Conservation (phyloP, 2,888 invertebrate genomes). For the Odontomyia ornata region DNA sequence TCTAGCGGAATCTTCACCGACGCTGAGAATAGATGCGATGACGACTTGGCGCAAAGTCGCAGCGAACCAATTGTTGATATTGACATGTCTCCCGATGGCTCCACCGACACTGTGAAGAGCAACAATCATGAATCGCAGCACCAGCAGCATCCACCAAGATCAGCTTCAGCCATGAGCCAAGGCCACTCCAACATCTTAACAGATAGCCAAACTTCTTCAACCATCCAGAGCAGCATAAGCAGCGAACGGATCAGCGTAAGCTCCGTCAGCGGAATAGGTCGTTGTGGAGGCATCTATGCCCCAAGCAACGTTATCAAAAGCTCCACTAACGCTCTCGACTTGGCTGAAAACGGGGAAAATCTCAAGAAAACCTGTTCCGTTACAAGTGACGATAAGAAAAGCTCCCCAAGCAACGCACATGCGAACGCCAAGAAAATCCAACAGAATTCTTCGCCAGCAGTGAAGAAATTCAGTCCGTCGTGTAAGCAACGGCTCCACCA, state of each 20-base stretch:
- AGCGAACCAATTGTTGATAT: constrained; percentile 54
- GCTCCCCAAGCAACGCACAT: background rate
- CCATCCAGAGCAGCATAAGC: constrained; percentile 57
- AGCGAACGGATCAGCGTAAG: constrained; percentile 55
- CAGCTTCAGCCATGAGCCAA: constrained; percentile 55
- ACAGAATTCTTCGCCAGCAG: constrained; percentile 53
- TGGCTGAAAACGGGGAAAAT: background rate
- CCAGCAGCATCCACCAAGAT: constrained; percentile 49
- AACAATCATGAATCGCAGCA: constrained; percentile 62
- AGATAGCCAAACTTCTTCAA: constrained; percentile 58
- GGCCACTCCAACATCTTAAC: constrained; percentile 55
- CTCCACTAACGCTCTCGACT: constrained; percentile 18
- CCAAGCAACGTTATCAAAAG: constrained; percentile 38
- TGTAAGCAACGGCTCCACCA: constrained; percentile 56
- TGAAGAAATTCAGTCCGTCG: constrained; percentile 59
- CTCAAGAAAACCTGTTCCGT: constrained; percentile 28
- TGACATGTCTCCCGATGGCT: constrained; percentile 74
- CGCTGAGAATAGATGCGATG: constrained; percentile 79
- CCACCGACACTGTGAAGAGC: constrained; percentile 67
- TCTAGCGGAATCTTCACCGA: constrained; percentile 90
- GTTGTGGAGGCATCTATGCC: constrained; percentile 23
- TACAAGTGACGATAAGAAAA: constrained; percentile 43
- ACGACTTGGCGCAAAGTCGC: constrained; percentile 64
- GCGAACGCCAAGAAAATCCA: constrained; percentile 34
- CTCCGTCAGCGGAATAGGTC: constrained; percentile 37